Percentiles rank a stretch among this genome's conserved stretches.
These are phyloP conservation scores for Zaprionus vittiger DNA, from an alignment of 1,140 invertebrate genomes.

Conservation along the genomic window DNA sequence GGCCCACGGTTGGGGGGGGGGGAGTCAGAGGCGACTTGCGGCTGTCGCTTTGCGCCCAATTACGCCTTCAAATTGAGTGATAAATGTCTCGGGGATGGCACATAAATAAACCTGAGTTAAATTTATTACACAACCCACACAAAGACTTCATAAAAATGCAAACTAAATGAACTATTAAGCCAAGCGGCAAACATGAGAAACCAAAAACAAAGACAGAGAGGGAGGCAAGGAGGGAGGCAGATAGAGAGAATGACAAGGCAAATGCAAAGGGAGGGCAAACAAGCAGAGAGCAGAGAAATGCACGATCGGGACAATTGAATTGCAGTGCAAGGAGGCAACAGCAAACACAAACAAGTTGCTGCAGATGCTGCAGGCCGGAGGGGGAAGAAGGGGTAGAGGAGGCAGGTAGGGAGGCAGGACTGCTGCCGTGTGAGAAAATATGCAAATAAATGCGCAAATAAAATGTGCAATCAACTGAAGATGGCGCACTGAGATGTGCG, in stretches of 20 bases:
- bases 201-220: slow-evolving; percentile 43
- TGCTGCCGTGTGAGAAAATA: slow-evolving; percentile 76
- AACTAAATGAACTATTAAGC: slow-evolving; percentile 82
- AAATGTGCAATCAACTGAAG: slow-evolving; percentile 82
- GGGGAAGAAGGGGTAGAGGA: not conserved
- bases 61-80: slow-evolving; percentile 83
- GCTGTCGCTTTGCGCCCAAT: slow-evolving; percentile 80
- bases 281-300: slow-evolving; percentile 51
- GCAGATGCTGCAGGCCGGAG: slow-evolving; percentile 9
- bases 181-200: slow-evolving; percentile 75
- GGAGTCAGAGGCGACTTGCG: slow-evolving; percentile 22
- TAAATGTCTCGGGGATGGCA: slow-evolving; percentile 79
- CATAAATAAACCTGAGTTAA: slow-evolving; percentile 81
- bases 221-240: not conserved
- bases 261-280: slow-evolving; percentile 25
- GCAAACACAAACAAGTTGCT: slow-evolving; percentile 51
- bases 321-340: slow-evolving; percentile 55
- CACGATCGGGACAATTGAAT: slow-evolving; percentile 75
- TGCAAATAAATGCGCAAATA: slow-evolving; percentile 83
- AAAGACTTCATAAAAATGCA: slow-evolving; percentile 83
- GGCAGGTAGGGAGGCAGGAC: slow-evolving; percentile 16
- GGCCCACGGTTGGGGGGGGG: not conserved
- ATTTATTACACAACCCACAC: slow-evolving; percentile 83
- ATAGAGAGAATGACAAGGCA: slow-evolving; percentile 20
- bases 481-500: slow-evolving; percentile 57